Evolutionary conservation across 2,888 invertebrate species (phyloP).

Genomic region (Slavum lentiscoides): DNA sequence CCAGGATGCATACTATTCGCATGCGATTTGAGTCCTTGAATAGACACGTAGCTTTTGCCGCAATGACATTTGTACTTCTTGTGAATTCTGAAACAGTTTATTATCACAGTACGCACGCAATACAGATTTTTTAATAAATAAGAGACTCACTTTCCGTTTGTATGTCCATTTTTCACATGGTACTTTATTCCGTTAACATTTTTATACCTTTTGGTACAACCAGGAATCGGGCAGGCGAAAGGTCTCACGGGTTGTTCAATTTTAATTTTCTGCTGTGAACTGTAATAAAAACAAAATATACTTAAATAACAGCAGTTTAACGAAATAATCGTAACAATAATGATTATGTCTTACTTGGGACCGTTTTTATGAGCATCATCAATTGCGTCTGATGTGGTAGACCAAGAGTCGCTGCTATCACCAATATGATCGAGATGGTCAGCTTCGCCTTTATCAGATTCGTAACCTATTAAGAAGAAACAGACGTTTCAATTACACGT

Average conservation of each 20-base stretch:
- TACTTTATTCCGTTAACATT: constrained; percentile 88
- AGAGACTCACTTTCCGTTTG: constrained; percentile 74
- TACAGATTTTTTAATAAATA: background rate
- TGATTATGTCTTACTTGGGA: constrained; percentile 63
- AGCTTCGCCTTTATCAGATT: constrained; percentile 50
- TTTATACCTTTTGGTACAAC: constrained; percentile 85
- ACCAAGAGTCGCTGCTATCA: constrained; percentile 81
- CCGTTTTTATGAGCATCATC: constrained; percentile 78
- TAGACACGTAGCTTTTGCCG: constrained; percentile 83
- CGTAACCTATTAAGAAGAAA: constrained; percentile 25
- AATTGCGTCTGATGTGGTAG: constrained; percentile 69
- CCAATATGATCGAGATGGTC: constrained; percentile 36
- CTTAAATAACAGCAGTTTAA: background rate
- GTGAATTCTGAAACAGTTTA: constrained; percentile 66
- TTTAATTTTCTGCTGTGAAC: constrained; percentile 41
- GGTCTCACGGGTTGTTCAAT: constrained; percentile 64
- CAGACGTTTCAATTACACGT: background rate
- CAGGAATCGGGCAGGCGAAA: constrained; percentile 82
- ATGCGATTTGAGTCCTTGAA: constrained; percentile 77
- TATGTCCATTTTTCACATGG: constrained; percentile 84
- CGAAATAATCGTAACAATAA: background rate
- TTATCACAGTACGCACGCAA: background rate
- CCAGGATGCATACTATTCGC: constrained; percentile 62
- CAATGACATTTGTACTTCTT: constrained; percentile 82
- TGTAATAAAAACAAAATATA: constrained; percentile 29